Evolutionary conservation across 1,140 invertebrate species (phyloP), one percentile per base, ranked within the genome.

Genomic region (Harpegnathos saltator): DNA sequence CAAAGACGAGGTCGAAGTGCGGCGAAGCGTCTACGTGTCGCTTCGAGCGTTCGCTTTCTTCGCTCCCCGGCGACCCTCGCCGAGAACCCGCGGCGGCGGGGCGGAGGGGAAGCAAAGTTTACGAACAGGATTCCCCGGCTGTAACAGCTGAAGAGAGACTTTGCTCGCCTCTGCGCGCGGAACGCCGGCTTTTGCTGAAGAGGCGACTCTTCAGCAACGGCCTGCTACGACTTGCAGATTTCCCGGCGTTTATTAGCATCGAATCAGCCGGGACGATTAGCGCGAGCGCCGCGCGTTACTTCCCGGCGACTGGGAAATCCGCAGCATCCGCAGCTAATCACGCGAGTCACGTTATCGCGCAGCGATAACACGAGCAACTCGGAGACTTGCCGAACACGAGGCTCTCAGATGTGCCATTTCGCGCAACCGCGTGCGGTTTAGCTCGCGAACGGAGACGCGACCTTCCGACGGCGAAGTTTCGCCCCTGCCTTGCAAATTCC

Each of bases 191-290:
- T n/a, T n/a, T n/a, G n/a, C n/a, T n/a, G n/a, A n/a, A 58, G 9
- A 44, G 65, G 75, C n/a, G 75, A 71, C 17, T 52, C 52, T 56
- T 68, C 12, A 14, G 50, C 56, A 66, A 68, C 7, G 44, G 44
- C 38, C 72, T 68, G 71, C 62, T 86, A 72, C 14, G 82, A 86
- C 83, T 86, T 86, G 82, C 82, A 86, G 74, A 86, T 86, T 52
- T 71, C 65, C 52, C 38, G 69, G 68, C 61, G 29, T 72, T n/a
- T 38, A 86, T 87, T 83, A 83, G 66, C 86, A 75, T 83, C 54
- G 68, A 80, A 85, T 83, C 72, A 77, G 54, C 33, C 26, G 62
- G 48, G 72, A 61, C 66, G 86, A 82, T 84, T 82, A 72, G 56
- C n/a, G n/a, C n/a, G n/a, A n/a, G n/a, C n/a, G n/a, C n/a, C n/a